Evolutionary conservation across 2,888 invertebrate species (phyloP), one percentile per base, ranked within the genome.

Genomic region (Caenorhabditis sp.): DNA sequence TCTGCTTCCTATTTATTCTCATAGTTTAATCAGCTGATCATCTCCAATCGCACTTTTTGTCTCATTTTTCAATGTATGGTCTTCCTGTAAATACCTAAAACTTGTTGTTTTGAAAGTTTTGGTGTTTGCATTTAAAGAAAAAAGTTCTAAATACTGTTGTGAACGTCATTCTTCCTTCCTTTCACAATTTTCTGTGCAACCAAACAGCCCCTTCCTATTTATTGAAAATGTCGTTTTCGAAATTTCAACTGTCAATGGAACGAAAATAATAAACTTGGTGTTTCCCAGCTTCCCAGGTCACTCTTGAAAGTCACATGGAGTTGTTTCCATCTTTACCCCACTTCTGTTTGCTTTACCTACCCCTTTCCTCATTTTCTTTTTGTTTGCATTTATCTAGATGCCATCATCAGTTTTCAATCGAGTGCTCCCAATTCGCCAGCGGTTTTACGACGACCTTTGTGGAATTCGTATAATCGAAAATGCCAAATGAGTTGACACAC

Each of bases 301-400:
- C 24, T 47, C 49, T 54, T 22, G 35, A 56, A 58, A 31, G 35
- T 63, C 79, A 63, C 79, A 70, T 79, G 70, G 19, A 19, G 28
- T 54, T 68, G 68, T 76, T 76, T 68, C 61, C 59, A 68, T 79
- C 79, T 79, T 79, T 70, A 70, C 72, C 61, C 26, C 56, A 58
- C 47, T 54, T 31, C 24, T 79, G 24, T 79, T 70, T 79, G 79
- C 64, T 79, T 64, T 70, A 70, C 61, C 70, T 79, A 70, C 70
- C 70, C 41, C 49, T 51, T 51, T 61, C 44, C 44, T 66, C 68
- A 54, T 38, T 70, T 77, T 64, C 54, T 64, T 63, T 69, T 79
- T 79, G 70, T 79, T 79, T 79, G 79, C 64, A 70, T 70, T 38
- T 70, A 79, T 79, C 79, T 28, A 69, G 63, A 70, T 56, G 63